Conservation (phyloP, 2,113 vertebrate genomes). For the Antidorcas marsupialis region DNA sequence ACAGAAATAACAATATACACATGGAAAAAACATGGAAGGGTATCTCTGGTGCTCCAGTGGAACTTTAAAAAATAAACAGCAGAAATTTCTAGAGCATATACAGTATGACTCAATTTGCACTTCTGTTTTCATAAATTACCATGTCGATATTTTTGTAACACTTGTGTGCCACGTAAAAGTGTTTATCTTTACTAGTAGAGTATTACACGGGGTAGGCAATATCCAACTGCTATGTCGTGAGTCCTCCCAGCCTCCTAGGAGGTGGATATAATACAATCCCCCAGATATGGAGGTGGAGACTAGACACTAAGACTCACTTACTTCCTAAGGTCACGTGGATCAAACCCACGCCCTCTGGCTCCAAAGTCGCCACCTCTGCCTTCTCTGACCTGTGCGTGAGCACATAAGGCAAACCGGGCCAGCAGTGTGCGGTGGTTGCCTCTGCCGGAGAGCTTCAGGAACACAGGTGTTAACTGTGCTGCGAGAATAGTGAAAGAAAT, state of each 20-base stretch:
- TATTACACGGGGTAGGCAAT: background rate
- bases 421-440: background rate
- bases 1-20: background rate
- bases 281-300: no score
- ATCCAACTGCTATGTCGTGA: background rate
- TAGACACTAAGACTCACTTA: background rate
- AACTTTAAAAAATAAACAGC: background rate
- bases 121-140: background rate
- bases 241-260: background rate
- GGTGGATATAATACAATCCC: fast-evolving
- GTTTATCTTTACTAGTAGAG: background rate
- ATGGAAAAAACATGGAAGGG: background rate
- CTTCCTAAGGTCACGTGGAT: background rate
- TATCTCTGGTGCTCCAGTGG: background rate
- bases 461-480: background rate
- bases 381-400: fast-evolving
- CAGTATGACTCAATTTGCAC: constrained; percentile 20
- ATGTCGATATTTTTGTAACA: background rate
- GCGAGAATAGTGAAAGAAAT: background rate
- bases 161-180: background rate
- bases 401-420: fast-evolving
- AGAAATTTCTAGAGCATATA: constrained; percentile 21
- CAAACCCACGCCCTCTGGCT: background rate
- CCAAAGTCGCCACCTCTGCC: fast-evolving
- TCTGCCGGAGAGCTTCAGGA: background rate